Percentiles rank a stretch among this genome's conserved stretches.
Evolutionary conservation across 2,113 vertebrate species (phyloP).

Genomic region (Xiphias gladius): DNA sequence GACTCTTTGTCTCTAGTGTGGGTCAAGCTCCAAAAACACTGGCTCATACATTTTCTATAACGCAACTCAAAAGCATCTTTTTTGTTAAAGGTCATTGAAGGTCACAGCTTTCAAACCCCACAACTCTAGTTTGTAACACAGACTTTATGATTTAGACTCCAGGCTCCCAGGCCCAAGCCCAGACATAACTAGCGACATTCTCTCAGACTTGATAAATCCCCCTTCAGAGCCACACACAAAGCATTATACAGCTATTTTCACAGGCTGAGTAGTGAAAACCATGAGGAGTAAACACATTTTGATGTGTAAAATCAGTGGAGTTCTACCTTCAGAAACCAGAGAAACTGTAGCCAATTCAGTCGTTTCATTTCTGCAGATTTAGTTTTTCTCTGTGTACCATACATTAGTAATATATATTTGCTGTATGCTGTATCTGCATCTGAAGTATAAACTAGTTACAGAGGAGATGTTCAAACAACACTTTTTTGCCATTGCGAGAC

Average conservation of each 20-base stretch:
- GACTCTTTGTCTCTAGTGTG: background rate
- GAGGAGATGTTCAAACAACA: background rate
- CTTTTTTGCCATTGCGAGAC: background rate
- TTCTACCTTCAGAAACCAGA: background rate
- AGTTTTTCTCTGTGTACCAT: background rate
- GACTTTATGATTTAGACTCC: background rate
- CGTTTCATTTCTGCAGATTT: background rate
- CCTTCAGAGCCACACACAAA: background rate
- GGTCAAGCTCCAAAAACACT: background rate
- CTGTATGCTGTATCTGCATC: background rate
- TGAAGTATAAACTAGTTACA: background rate
- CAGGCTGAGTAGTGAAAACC: background rate
- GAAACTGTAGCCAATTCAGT: background rate
- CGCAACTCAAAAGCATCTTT: background rate
- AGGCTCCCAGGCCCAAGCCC: background rate
- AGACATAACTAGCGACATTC: background rate
- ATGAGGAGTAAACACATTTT: background rate
- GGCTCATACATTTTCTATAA: background rate
- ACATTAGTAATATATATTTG: background rate
- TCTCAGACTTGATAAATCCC: background rate
- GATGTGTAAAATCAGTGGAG: constrained; percentile 10
- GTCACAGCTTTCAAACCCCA: background rate
- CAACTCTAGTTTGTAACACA: background rate
- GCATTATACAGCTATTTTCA: background rate
- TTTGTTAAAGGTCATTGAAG: background rate